Evolutionary conservation across 2,888 invertebrate species (phyloP), one percentile per base, ranked within the genome.

Genomic region (Epinotia brunnichana): DNA sequence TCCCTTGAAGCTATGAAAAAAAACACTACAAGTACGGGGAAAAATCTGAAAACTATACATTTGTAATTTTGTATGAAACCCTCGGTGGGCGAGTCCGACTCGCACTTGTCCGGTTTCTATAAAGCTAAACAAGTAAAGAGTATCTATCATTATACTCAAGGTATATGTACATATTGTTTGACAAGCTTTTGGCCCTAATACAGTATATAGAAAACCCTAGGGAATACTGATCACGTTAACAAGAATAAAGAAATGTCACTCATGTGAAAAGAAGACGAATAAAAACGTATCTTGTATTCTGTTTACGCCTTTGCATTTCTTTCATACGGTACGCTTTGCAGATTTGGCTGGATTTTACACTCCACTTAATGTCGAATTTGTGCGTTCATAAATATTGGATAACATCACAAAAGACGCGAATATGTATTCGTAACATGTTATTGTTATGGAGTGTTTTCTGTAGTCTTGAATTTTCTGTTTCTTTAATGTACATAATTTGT

Each of bases 331-430:
- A 29, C 29, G 51, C 51, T 13, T 48, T 13, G 17, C 19, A 66
- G 54, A 61, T 71, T 61, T 67, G 11, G 19, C 7, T 19, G 66
- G 66, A 71, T 71, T 64, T 71, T n/a, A 60, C 60, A 53, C 35
- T 41, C 60, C 60, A 56, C 44, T 60, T 35, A 66, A 61, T 44
- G 44, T 44, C 21, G 60, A 71, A 67, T 71, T 67, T 53, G 53
- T 66, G 29, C 4, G 21, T 41, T 59, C 59, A 71, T 71, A 61
- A 67, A 71, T 66, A 70, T 60, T 53, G 59, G 53, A 66, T 64
- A 21, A 17, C n/a, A 35, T 29, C 24, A 29, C 21, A 5, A 29
- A 57, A 57, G 24, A n/a, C 57, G 56, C 15, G n/a, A 29, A 29
- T 15, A 1, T 29, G 59, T 48, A n/a, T 48, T 19, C 35, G 21